Evolutionary conservation across 2,888 invertebrate species (phyloP).

Genomic region (Morpho helenor): DNA sequence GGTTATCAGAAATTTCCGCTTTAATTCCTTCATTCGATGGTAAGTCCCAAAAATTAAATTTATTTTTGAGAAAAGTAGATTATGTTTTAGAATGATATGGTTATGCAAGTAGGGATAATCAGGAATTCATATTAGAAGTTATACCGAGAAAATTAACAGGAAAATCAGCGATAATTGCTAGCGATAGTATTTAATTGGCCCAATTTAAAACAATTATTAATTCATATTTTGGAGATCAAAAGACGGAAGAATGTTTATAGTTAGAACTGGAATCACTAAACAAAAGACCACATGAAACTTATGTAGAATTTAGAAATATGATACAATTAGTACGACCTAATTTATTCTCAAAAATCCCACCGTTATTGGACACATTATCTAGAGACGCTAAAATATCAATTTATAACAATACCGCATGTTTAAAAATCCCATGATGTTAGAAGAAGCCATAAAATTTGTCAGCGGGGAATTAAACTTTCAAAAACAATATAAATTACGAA

Average conservation of each 20-base stretch:
- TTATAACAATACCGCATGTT: background rate
- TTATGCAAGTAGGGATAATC: too few relatives aligned
- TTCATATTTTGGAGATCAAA: background rate
- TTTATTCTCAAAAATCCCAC: background rate
- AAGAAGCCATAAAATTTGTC: background rate
- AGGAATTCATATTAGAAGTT: background rate
- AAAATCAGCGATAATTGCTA: background rate
- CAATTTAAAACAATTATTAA: background rate
- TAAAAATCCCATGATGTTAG: background rate
- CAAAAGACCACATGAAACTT: background rate
- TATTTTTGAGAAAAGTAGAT: too few relatives aligned
- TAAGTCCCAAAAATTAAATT: too few relatives aligned
- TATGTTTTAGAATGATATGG: too few relatives aligned
- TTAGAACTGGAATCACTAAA: background rate
- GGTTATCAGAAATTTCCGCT: too few relatives aligned
- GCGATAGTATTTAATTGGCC: background rate
- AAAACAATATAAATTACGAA: background rate
- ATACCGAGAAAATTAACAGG: background rate
- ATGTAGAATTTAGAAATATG: constrained; percentile 1
- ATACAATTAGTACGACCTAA: constrained; percentile 10
- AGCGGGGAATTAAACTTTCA: background rate
- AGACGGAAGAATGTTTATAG: background rate
- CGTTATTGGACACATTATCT: background rate
- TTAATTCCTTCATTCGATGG: too few relatives aligned
- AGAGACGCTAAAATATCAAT: background rate